These are phyloP conservation scores for Tachyglossus aculeatus DNA, from an alignment of 2,797 vertebrate species.

Conservation along the genomic window DNA sequence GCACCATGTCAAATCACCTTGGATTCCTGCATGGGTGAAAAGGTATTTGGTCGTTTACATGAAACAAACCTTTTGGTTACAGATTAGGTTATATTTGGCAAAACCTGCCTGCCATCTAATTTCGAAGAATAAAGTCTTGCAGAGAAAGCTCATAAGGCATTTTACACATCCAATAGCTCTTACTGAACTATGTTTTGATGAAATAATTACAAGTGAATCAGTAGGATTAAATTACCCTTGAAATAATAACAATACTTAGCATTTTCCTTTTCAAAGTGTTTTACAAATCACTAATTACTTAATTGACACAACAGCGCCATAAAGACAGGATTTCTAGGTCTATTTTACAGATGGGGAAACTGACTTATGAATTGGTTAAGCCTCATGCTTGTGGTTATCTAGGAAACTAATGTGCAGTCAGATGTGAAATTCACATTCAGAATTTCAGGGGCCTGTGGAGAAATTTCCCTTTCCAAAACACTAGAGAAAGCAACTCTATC, in stretches of 20 bases:
- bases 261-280: slow-evolving; percentile 47
- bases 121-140: slow-evolving; percentile 28
- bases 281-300: slow-evolving; percentile 53
- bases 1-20: background rate
- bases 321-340: background rate
- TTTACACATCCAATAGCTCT: slow-evolving; percentile 33
- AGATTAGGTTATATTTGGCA: slow-evolving; percentile 8
- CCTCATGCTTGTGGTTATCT: no score
- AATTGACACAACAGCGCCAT: slow-evolving; percentile 25
- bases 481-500: no score
- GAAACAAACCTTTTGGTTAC: background rate
- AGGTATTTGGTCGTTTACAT: background rate
- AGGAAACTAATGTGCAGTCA: no score
- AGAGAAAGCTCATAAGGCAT: slow-evolving; percentile 19
- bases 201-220: slow-evolving; percentile 58
- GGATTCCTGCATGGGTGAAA: background rate
- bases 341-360: background rate
- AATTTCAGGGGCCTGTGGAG: no score
- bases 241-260: slow-evolving; percentile 56
- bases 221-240: slow-evolving; percentile 54
- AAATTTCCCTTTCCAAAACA: no score
- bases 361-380: background rate
- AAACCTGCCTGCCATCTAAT: slow-evolving; percentile 13
- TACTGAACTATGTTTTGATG: slow-evolving; percentile 40
- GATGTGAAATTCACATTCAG: no score